Base-by-base conservation (phyloP, 2,113 vertebrate genomes). In the Microtus ochrogaster region DNA sequence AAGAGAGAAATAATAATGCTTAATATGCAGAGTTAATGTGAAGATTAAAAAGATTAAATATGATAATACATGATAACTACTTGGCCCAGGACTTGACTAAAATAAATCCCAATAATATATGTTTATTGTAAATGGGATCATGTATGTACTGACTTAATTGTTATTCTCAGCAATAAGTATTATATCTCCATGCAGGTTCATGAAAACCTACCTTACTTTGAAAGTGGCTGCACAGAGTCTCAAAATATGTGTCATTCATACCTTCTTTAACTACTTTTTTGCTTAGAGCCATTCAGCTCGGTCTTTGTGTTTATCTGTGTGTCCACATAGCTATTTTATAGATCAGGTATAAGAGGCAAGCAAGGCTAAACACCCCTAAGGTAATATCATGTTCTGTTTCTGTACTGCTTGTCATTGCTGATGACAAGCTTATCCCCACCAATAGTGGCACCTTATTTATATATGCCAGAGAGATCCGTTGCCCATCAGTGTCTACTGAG, bases 11-110 rank as follows among this genome's bases (percentile, higher is more conserved):
- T 94, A 92, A 94, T 78, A 91, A 61, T n/a, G 52, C 22, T 36
- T 91, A 85, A 89, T 44, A 96, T 89, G 85, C 21, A 90, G 73
- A 92, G 44, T 94, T 97, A 94, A 81, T 94, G 66, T 95, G 78
- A 95, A 86, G 68, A 96, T 96, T 94, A 94, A 95, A 91, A 95
- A 86, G 68, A 96, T 96, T 94, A 94, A 95, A 89, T 89, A 63
- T 70, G 70, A 91, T 12, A 77, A 91, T 55, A 90, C 14, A 39
- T 73, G n/a, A 89, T 36, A 44, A 68, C 3, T 49, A 17, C 41
- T 89, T 85, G 91, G 86, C 63, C 81, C 3, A 89, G n/a, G 41
- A 68, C 52, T 61, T 92, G 44, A 92, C 22, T 77, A 63, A 89
- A 96, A 74, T 77, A 89, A 86, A 28, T 88, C 55, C 10, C 88